Percentiles rank a stretch among this genome's conserved stretches.
Conservation (phyloP, 2,113 vertebrate species). For the Scortum barcoo region DNA sequence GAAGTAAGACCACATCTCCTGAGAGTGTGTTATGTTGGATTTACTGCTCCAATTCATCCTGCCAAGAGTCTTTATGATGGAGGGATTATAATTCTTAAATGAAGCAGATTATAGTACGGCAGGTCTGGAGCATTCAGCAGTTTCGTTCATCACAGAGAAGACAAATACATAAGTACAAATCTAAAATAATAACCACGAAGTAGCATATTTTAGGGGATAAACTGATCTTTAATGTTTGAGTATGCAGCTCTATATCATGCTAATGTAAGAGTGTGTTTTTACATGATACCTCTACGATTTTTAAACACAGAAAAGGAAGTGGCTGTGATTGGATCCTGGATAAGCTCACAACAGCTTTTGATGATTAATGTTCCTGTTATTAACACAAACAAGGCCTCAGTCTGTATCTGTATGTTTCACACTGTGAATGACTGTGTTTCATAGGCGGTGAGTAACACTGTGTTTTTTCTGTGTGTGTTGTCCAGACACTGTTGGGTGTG, state of each 20-base stretch:
- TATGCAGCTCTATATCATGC: not conserved
- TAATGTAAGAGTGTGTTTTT: not conserved
- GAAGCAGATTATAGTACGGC: too few relatives aligned
- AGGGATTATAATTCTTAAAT: too few relatives aligned
- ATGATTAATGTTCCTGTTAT: not conserved
- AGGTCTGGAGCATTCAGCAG: too few relatives aligned
- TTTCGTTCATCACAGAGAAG: too few relatives aligned
- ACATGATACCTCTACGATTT: not conserved
- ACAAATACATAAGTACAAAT: too few relatives aligned
- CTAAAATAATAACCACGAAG: too few relatives aligned
- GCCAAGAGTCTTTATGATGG: not conserved
- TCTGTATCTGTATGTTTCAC: too few relatives aligned
- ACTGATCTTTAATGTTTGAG: not conserved
- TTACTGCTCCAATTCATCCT: not conserved
- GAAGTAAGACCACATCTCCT: constrained; percentile 69
- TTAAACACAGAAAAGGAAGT: not conserved
- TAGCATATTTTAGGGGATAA: too few relatives aligned
- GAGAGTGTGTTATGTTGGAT: too few relatives aligned
- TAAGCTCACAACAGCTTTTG: too few relatives aligned
- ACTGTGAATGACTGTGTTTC: too few relatives aligned
- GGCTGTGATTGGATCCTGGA: not conserved
- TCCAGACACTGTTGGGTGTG: constrained; percentile 87
- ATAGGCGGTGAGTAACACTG: too few relatives aligned
- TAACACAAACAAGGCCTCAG: not conserved
- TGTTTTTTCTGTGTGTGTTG: not conserved